Evolutionary conservation across 2,888 invertebrate species (phyloP).

Genomic region (Tetramorium bicarinatum): DNA sequence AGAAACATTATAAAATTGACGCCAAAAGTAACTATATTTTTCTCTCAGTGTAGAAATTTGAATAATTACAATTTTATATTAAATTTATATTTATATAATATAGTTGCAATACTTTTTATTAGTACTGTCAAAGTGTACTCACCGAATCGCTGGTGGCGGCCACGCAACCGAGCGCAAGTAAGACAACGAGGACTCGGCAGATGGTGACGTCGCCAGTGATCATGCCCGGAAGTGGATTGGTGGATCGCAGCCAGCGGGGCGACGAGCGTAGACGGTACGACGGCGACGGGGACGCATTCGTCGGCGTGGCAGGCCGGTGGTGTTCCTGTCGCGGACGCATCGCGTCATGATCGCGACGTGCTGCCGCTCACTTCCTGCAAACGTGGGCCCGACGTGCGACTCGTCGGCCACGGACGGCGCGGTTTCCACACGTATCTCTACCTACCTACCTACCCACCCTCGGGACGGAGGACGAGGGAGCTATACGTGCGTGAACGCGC

Average conservation of each 20-base stretch:
- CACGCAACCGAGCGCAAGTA: conserved; percentile 53
- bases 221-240: conserved; percentile 66
- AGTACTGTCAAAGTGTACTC: conserved; percentile 24
- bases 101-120: not conserved
- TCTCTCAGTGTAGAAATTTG: not conserved
- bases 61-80: not conserved
- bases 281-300: conserved; percentile 74
- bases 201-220: conserved; percentile 54
- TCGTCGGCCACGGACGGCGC: conserved; percentile 9
- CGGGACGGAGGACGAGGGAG: conserved; percentile 29
- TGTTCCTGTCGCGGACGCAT: conserved; percentile 79
- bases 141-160: conserved; percentile 55
- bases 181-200: conserved; percentile 59
- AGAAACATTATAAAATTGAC: too few relatives aligned
- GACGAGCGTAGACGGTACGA: conserved; percentile 70
- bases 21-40: too few relatives aligned
- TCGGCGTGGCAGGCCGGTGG: conserved; percentile 71
- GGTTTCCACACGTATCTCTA: conserved; percentile 1
- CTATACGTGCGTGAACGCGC: conserved; percentile 69
- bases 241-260: conserved; percentile 67
- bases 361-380: conserved; percentile 33
- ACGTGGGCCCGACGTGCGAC: conserved; percentile 56
- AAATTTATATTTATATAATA: too few relatives aligned
- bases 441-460: conserved; percentile 34
- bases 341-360: conserved; percentile 79